Evolutionary conservation across 2,797 vertebrate species (phyloP), one percentile per base, ranked within the genome.

Genomic region (Bucorvus abyssinicus): DNA sequence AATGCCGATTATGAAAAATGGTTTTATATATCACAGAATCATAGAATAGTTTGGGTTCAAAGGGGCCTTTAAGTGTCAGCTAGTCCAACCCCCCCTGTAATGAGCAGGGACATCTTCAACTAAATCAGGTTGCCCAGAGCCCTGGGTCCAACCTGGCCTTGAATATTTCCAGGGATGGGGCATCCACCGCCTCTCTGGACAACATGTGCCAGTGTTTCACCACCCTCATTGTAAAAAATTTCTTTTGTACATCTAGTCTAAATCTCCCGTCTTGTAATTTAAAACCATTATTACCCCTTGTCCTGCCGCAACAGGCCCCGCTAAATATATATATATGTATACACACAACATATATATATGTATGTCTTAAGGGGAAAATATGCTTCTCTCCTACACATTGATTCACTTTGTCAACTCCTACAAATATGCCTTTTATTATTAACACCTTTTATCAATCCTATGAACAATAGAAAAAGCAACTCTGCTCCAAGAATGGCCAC

Each of bases 401-500:
- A 84, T 95, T 97, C 93, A 89, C 93, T 96, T 92, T 96, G 91
- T 97, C 92, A 95, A 42, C 84, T 93, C 89, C 90, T 97, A 91
- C 92, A 97, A 97, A 95, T 96, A 80, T 97, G 93, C 90, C 68
- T 96, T 97, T 97, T 96, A 96, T 97, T 98, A 96, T 97, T 97
- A 96, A 89, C 90, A 95, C 87, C 96, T 97, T 98, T 97, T 98
- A 97, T 97, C 96, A 97, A 95, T 96, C 89, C 92, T 74, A 26
- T 75, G 91, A 97, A 97, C 91, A 97, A 95, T 96, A 97, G 96
- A 96, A 97, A 93, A 87, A 96, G 93, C 93, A 97, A 97, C 85
- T 84, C 91, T 96, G 95, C 94, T 97, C 95, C 97, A 97, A 96
- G 93, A 93, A 96, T 90, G 47, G 97, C 97, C 98, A 98, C 98